phyloP scores from a whole-genome alignment of 2,888 invertebrate species.

The Stenurella melanura region DNA sequence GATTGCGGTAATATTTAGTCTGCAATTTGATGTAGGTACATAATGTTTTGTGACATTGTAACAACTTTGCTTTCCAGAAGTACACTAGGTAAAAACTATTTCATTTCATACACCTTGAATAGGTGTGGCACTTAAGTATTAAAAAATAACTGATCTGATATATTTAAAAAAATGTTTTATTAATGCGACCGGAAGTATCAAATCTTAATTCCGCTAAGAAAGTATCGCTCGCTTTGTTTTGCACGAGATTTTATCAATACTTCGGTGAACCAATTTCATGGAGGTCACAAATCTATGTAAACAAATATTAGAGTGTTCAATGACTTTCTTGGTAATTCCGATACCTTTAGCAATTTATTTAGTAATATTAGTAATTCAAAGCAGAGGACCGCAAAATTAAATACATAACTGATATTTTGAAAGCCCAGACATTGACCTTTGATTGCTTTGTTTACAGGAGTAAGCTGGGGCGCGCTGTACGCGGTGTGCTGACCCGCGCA shows the following conservation, averaged over 20 bases:
- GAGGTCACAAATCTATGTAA: not conserved
- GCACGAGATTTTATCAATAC: not conserved
- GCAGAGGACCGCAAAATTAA: not conserved
- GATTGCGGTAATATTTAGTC: too few relatives aligned
- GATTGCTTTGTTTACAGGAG: constrained; percentile 68
- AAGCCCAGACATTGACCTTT: constrained; percentile 23
- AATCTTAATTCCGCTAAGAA: not conserved
- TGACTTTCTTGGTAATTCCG: not conserved
- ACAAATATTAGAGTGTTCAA: not conserved
- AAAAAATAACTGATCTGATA: too few relatives aligned
- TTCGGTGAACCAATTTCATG: not conserved
- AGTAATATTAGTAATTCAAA: constrained; percentile 9
- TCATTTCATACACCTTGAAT: too few relatives aligned
- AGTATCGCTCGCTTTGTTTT: not conserved
- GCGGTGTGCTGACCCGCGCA: constrained; percentile 76
- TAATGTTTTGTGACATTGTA: too few relatives aligned
- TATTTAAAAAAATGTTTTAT: not conserved
- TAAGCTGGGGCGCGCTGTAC: constrained; percentile 75
- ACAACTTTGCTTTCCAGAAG: too few relatives aligned
- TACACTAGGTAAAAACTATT: too few relatives aligned
- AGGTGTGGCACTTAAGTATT: too few relatives aligned
- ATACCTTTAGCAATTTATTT: not conserved
- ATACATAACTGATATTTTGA: not conserved
- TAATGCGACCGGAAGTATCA: not conserved
- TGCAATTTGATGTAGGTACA: too few relatives aligned